Percentiles rank a stretch among this genome's conserved stretches.
Conservation (phyloP, 30 jellyfish, hydroid and myxozoan genomes). For the Nemopilema nomurai region DNA sequence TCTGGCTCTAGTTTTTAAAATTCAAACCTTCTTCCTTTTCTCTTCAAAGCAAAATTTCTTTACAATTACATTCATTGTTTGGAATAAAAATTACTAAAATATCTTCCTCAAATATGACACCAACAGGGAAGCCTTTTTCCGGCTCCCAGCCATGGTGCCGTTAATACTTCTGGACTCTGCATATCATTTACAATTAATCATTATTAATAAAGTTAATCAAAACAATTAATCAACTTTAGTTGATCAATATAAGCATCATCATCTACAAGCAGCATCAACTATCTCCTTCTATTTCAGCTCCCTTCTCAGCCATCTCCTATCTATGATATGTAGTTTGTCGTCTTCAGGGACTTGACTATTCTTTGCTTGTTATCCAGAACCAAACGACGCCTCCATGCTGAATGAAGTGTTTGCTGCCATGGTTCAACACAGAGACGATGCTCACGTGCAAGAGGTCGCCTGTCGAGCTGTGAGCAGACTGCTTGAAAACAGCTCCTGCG, state of each 20-base stretch:
- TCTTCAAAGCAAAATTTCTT: no score
- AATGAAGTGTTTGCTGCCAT: slow-evolving; percentile 67
- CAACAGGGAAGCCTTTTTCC: no score
- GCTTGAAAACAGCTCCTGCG: slow-evolving; percentile 50
- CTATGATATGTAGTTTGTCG: no score
- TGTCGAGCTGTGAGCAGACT: slow-evolving; percentile 75
- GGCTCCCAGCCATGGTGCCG: no score
- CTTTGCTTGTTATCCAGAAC: slow-evolving; percentile 30
- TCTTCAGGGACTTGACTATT: neutral
- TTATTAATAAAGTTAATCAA: no score
- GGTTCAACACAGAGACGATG: slow-evolving; percentile 72
- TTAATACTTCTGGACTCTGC: no score
- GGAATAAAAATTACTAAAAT: no score
- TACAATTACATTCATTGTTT: no score
- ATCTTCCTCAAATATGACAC: no score
- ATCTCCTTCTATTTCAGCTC: neutral
- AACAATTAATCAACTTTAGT: no score
- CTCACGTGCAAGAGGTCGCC: slow-evolving; percentile 77
- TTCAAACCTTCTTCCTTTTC: no score
- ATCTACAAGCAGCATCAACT: neutral
- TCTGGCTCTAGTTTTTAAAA: no score
- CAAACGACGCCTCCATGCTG: slow-evolving; percentile 58
- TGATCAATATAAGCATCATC: neutral
- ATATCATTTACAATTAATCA: neutral
- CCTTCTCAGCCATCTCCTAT: neutral